Evolutionary conservation across 2,888 invertebrate species (phyloP), one percentile per base, ranked within the genome.

Genomic region (Xanthorhoe spadicearia): DNA sequence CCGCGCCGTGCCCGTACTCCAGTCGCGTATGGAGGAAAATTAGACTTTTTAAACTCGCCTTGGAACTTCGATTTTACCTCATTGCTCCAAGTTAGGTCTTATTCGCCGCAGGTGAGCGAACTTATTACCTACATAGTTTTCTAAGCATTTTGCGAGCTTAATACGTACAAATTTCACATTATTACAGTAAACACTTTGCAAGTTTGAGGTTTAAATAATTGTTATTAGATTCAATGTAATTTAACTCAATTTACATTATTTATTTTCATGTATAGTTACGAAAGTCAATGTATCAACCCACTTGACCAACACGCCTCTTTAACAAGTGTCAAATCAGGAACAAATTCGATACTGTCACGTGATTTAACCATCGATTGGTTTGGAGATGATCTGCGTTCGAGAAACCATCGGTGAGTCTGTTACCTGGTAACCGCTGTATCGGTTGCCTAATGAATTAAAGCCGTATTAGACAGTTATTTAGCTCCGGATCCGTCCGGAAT

Each of bases 1-100:
- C 61, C 52, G 64, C 70, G 69, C 50, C 61, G 60, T 69, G 70
- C 82, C 32, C 79, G 86, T 84, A 88, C 88, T 85, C 90, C 76
- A 85, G 90, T 89, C 90, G 89, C 88, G 90, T 90, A 89, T 90
- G 89, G 85, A 88, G 85, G 89, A 87, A 89, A 91, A 92, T 91
- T 91, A 90, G 89, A 91, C 89, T 91, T 91, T 90, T 90, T 89
- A 89, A 92, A 91, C 85, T 89, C 87, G 77, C 82, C 76, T 79
- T 74, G 77, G 80, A 90, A 90, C 88, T 90, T 91, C 89, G 89
- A 90, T 89, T 89, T 88, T 87, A 84, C 88, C 88, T 88, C 87
- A 87, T 88, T 88, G 82, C 84, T 82, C 78, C 76, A 78, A 82
- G 80, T 83, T 79, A 73, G 72, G 76, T 82, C 81, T 81, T 80